Evolutionary conservation across 2,888 invertebrate species (phyloP), one percentile per base, ranked within the genome.

Genomic region (Pediacus dermestoides): DNA sequence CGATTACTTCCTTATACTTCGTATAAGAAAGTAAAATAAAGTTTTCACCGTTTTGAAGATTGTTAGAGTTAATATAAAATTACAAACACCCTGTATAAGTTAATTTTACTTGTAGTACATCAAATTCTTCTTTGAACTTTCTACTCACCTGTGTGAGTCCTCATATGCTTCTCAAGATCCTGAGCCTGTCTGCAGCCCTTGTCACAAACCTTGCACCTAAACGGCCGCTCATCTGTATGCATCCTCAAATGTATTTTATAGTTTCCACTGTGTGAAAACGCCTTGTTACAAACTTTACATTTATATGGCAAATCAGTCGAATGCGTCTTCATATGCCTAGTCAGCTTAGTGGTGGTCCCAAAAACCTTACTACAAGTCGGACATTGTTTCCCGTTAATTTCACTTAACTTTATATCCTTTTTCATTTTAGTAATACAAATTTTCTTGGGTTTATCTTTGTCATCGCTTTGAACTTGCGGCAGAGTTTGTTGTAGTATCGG

Each of bases 91-190:
- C n/a, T n/a, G n/a, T n/a, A n/a, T n/a, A n/a, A n/a, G n/a, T n/a
- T n/a, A n/a, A n/a, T n/a, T n/a, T n/a, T n/a, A n/a, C n/a, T n/a
- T n/a, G n/a, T n/a, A n/a, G n/a, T n/a, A n/a, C n/a, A n/a, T n/a
- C n/a, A n/a, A n/a, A n/a, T n/a, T n/a, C n/a, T n/a, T n/a, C n/a
- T n/a, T n/a, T n/a, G n/a, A n/a, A n/a, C n/a, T n/a, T n/a, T n/a
- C 9, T 12, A 39, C 10, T 13, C 44, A 65, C 72, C 72, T 34
- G 71, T 72, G 54, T 74, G 73, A 7, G 70, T 69, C 39, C 70
- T 55, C 63, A 69, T 65, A 49, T 74, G 73, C 41, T 72, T 71
- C 18, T 71, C 70, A 30, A 72, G 57, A 55, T 72, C 71, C 37
- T 71, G 71, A 6, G 70, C 67, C 43, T 72, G 72, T 14, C 70